Evolutionary conservation across 1,140 invertebrate species (phyloP), one percentile per base, ranked within the genome.

Genomic region (Drosophila repleta): DNA sequence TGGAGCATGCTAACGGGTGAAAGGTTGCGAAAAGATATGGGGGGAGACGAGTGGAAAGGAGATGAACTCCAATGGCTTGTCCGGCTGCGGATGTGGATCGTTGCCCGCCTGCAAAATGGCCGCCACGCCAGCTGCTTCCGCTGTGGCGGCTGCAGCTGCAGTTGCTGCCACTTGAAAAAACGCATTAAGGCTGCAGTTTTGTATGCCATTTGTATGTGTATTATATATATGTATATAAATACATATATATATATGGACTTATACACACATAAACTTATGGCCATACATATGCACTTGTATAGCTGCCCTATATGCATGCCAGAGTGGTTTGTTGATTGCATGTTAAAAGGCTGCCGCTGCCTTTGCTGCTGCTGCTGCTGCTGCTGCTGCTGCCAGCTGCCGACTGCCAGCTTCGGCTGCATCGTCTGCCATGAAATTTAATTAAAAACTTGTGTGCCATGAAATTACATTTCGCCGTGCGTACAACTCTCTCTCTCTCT

Each of bases 401-500:
- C 37, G 1, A 13, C 37, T 15, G 39, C 39, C 39, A 15, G 4
- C 15, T 75, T 79, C 66, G 61, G 57, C 68, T 71, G 67, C 68
- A 71, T 53, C 73, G 73, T 85, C 75, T 85, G 74, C 82, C 82
- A 85, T 89, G 79, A 89, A 84, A 89, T 89, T 89, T 89, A 89
- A 89, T 89, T 89, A 89, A 89, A 88, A 89, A 89, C 84, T 89
- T 89, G 84, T 89, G 84, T 89, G 80, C 80, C 84, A 88, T 88
- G 84, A 88, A 88, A 88, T 88, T 88, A 88, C 84, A 89, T 89
- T 88, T 88, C 84, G 81, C 79, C 79, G 66, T 88, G 79, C 81
- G 79, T 76, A 71, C 74, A 58, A 39, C 51, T 63, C 43, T 35
- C 32, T 13, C 29, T 29, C 29, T 29, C 37, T 39, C 37, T 15